A percentile compares a stretch with the other conserved stretches of the same genome.
Evolutionary conservation across 2,797 vertebrate genomes (phyloP).

Genomic region (Huso huso): DNA sequence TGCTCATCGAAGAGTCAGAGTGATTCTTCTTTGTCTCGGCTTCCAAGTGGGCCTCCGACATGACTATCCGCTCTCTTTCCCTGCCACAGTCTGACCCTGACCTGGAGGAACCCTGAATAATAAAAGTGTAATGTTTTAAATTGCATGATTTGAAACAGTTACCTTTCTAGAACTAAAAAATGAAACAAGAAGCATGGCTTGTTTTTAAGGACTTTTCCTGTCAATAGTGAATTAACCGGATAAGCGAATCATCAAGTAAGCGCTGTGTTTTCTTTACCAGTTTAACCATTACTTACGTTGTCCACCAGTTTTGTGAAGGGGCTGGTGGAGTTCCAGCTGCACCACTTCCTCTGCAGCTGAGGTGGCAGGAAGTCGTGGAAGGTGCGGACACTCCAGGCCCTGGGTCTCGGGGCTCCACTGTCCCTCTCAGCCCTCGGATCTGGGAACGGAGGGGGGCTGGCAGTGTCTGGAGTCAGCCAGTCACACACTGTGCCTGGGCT

Average conservation of each 20-base stretch:
- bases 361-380: constrained; percentile 78
- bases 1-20: constrained; percentile 63
- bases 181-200: no score
- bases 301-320: constrained; percentile 79
- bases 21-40: constrained; percentile 29
- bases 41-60: constrained; percentile 65
- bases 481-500: constrained; percentile 57
- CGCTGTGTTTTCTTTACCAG: background rate
- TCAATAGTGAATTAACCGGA: no score
- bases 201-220: no score
- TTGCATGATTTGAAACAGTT: background rate
- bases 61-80: constrained; percentile 51
- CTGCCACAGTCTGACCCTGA: constrained; percentile 40
- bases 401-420: constrained; percentile 40
- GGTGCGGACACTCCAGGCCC: constrained; percentile 75
- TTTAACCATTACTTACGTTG: constrained; percentile 55
- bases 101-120: constrained; percentile 53
- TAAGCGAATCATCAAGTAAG: no score
- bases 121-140: background rate
- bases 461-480: constrained; percentile 50
- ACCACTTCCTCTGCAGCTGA: constrained; percentile 80
- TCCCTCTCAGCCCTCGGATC: constrained; percentile 22
- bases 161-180: no score
- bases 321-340: constrained; percentile 76
- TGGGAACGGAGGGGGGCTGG: constrained; percentile 8